Evolutionary conservation across 2,888 invertebrate species (phyloP), one percentile per base, ranked within the genome.

Genomic region (Caenorhabditis doughertyi): DNA sequence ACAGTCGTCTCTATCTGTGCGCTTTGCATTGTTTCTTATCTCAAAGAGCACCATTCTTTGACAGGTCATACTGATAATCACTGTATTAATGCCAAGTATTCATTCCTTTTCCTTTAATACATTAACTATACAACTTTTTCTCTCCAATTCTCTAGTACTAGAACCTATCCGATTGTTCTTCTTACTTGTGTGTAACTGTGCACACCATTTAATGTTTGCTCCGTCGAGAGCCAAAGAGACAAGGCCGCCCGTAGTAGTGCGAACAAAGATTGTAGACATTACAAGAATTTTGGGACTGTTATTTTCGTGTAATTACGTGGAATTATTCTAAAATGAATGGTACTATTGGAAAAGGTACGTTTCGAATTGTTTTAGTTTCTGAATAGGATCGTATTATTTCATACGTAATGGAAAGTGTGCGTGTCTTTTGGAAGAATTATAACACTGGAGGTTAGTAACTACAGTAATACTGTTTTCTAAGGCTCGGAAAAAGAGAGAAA

Each of bases 141-240:
- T 71, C 29, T 56, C 29, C 44, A 4, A n/a, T 29, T 9, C 39
- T n/a, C 35, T 27, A 71, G 49, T 35, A 35, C 23, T 35, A 39
- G 60, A 62, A 72, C 51, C 39, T 27, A 35, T 29, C 56, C 21
- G 29, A 42, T 42, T 35, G 32, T 39, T 56, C 60, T 72, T 11
- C 35, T 55, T 56, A 65, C 56, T 65, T 74, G 65, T 56, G 32
- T 49, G 49, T 44, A 64, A 73, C 67, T 65, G 74, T 49, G 65
- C 74, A 65, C 65, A 74, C 74, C 67, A 32, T 58, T 58, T 72
- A 49, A 47, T 73, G 65, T 74, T 74, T 74, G 74, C 74, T 44
- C 55, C 21, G 27, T 49, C 42, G 64, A 65, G 65, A 51, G 65
- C n/a, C 21, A 23, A 1, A 39, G 42, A 53, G 21, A 42, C 27